phyloP scores from a whole-genome alignment of 2,113 vertebrate genomes.

The Stercorarius parasiticus region DNA sequence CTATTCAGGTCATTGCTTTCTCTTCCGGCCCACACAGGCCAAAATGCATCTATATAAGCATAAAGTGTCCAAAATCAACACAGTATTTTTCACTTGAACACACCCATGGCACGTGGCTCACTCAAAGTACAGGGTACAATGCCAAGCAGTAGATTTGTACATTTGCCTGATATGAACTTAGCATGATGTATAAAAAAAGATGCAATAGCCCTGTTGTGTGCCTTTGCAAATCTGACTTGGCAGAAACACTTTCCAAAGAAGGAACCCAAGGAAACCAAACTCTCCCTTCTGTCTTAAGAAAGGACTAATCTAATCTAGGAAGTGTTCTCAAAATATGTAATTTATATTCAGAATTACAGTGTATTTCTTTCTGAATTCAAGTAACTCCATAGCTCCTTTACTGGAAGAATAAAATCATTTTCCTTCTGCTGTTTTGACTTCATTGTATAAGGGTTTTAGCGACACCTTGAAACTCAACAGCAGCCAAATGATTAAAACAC shows the following conservation, averaged over 20 bases:
- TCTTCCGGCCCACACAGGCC: conserved; percentile 61
- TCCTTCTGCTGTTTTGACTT: not conserved
- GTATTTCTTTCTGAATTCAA: not conserved
- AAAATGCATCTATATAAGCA: conserved; percentile 56
- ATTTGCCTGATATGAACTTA: conserved; percentile 48
- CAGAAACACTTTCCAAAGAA: conserved; percentile 1
- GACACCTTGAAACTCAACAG: not conserved
- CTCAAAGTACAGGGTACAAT: not conserved
- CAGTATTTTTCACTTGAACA: conserved; percentile 41
- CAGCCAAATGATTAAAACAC: not conserved
- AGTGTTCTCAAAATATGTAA: not conserved
- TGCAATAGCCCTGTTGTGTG: not conserved
- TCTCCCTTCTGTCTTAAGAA: not conserved
- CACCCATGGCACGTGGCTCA: conserved; percentile 53
- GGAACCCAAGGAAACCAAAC: not conserved
- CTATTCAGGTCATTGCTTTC: conserved; percentile 59
- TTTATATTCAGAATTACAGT: not conserved
- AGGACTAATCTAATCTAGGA: not conserved
- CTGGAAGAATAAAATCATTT: not conserved
- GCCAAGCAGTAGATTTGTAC: conserved; percentile 39
- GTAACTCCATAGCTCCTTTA: not conserved
- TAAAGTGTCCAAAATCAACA: conserved; percentile 60
- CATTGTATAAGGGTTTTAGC: not conserved
- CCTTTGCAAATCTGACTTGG: not conserved
- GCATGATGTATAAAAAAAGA: not conserved